Base-by-base conservation (phyloP, 1,140 invertebrate species). In the Lanistes nyassanus region DNA sequence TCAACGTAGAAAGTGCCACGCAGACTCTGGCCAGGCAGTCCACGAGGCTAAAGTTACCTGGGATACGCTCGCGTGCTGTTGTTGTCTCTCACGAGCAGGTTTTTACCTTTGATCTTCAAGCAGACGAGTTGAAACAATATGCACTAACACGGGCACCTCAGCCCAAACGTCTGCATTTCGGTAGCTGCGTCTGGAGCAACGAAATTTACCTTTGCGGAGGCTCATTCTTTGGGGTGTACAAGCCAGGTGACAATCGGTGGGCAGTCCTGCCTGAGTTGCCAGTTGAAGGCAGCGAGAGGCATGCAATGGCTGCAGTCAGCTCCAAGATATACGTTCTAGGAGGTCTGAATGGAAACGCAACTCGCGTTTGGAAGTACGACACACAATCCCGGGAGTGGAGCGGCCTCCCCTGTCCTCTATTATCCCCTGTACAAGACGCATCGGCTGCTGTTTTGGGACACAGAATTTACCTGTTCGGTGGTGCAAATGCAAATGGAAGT, bases 201-300 rank as follows among this genome's bases (percentile, higher is more conserved):
- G 56, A 60, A 60, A 9, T 60, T 9, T 60, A 60, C 56, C n/a
- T 60, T 23, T 19, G 56, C n/a, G 56, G 56, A 9, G 56, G 56
- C 23, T 16, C 29, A 19, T 31, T 60, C 3, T 60, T 60, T 31
- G 56, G 13, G 1, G 56, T 60, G 0, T 60, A 60, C 56, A 60
- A 60, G 23, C 56, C 56, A n/a, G 11, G 56, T 60, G 56, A 60
- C 29, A 60, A 60, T 31, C 56, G n/a, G 56, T 60, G 56, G 56
- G 11, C 13, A n/a, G 29, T 60, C 29, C 56, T 60, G 56, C 56
- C 3, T n/a, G n/a, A 26, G 11, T 3, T 60, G 56, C 5, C 29
- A 13, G 42, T 9, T 9, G 3, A 60, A 6, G 56, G 56, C 23
- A 11, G 11, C 13, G 56, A 60, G 56, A 60, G n/a, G n/a, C 56